Evolutionary conservation across 2,113 vertebrate genomes (phyloP), one percentile per base, ranked within the genome.

Genomic region (Hymenochirus boettgeri): DNA sequence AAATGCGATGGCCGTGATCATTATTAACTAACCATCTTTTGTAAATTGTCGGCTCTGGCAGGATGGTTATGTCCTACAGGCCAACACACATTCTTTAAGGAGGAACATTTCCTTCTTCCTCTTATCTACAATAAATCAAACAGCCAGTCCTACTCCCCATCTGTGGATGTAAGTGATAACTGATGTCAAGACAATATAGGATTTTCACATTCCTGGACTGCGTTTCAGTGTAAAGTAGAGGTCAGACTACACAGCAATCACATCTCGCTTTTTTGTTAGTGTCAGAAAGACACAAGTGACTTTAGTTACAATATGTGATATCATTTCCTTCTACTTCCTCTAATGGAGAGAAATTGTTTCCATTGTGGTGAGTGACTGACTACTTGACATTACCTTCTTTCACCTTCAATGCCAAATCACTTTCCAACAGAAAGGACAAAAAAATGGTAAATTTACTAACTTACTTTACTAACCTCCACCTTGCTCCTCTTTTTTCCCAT

Each of bases 151-250:
- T 35, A n/a, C n/a, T n/a, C n/a, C 33, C 33, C 33, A 42, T 42
- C 83, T 87, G 79, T 26, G 75, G 73, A 69, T n/a, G 15, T 7
- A 22, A 22, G 19, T 22, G 46, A 48, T 12, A 35, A 3, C 2
- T 42, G 17, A 42, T 42, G 39, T 2, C 39, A 13, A 42, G 17
- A 12, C 4, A 15, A n/a, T 42, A n/a, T 42, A 42, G 15, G 39
- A n/a, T 42, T 17, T 42, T 5, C 13, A n/a, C 39, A 42, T 42
- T 42, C 39, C 39, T 42, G 17, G 6, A 15, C 13, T 42, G 17
- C 6, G 8, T 35, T 35, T 17, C 13, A 42, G n/a, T 42, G 39
- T 42, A 42, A n/a, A 13, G 5, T 42, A 17, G 15, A 15, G 39
- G 13, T 42, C 37, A 42, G 13, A 5, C 31, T 7, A 35, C 31